Base-by-base conservation (phyloP, 1,140 invertebrate genomes). In the Apis laboriosa region DNA sequence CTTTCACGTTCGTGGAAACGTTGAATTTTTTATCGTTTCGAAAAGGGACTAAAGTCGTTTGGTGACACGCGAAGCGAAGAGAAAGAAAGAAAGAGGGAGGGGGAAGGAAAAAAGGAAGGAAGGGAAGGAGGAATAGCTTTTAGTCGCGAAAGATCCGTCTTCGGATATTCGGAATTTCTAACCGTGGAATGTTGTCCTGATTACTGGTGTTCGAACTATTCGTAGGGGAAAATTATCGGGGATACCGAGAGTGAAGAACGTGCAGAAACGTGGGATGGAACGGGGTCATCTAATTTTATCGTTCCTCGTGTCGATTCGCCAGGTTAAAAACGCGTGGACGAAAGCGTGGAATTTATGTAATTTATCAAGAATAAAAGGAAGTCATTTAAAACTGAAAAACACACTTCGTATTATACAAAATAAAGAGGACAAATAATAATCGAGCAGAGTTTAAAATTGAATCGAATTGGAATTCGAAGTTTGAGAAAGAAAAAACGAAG, bases 1-100 rank as follows among this genome's bases (percentile, higher is more conserved):
- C 49, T 24, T n/a, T 24, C 13, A 9, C 28, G 77, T n/a, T 51
- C 12, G 19, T 17, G 58, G 17, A 1, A 17, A 43, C 61, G 28
- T 56, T 66, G 79, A 81, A 81, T 81, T 34, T 68, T 76, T 81
- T 34, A 75, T 66, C 63, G 19, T 21, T 60, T 58, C 12, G 19
- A 58, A 24, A 55, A 66, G 21, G 72, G 34, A 56, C 21, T 28
- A 21, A 56, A 28, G 13, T 67, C 28, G 34, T 28, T 76, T 19
- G 12, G 9, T 34, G 17, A 34, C 12, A 9, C 7, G 13, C 5
- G 49, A 19, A 19, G 28, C 2, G 55, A 24, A 11, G 56, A 28
- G 19, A 9, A 11, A 17, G 63, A 9, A 51, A 49, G 17, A 56
- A 24, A 21, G 21, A 55, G 24, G 24, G 24, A 24, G 24, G 24